Evolutionary conservation across 2,888 invertebrate species (phyloP).

Genomic region (Cerastis rubricosa): DNA sequence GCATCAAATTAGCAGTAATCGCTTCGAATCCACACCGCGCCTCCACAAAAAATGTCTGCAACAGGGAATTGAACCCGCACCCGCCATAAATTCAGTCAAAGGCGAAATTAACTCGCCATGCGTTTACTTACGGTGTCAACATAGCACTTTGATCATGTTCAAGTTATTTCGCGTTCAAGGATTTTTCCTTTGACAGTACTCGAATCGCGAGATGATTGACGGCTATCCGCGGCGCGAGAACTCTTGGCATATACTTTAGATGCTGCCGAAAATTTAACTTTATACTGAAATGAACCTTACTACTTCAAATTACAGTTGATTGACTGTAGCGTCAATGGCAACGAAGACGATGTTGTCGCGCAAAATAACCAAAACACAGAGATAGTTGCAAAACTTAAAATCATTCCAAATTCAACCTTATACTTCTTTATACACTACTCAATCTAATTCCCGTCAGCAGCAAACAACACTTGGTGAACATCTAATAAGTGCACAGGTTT

Average conservation of each 20-base stretch:
- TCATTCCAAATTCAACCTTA: conserved; percentile 65
- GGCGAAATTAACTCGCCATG: conserved; percentile 86
- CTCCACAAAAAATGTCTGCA: conserved; percentile 64
- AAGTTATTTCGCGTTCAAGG: conserved; percentile 83
- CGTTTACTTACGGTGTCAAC: conserved; percentile 83
- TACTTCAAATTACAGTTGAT: background rate
- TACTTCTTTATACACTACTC: background rate
- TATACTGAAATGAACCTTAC: conserved; percentile 34
- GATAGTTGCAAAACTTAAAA: conserved; percentile 31
- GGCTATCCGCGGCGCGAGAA: conserved; percentile 85
- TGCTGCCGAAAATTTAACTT: conserved; percentile 19
- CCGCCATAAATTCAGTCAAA: conserved; percentile 76
- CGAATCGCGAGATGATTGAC: conserved; percentile 88
- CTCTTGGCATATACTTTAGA: conserved; percentile 66
- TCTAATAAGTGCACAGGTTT: conserved; percentile 88
- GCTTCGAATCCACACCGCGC: conserved; percentile 49
- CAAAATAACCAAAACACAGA: conserved; percentile 59
- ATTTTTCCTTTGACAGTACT: conserved; percentile 89
- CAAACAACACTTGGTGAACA: conserved; percentile 66
- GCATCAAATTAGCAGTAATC: conserved; percentile 63
- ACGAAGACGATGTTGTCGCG: conserved; percentile 52
- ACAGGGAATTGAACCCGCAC: conserved; percentile 70
- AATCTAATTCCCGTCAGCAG: conserved; percentile 13
- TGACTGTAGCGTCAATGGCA: background rate
- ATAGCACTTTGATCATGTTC: conserved; percentile 86